Conservation (phyloP, 2,797 vertebrate species). For the Pipistrellus kuhlii region DNA sequence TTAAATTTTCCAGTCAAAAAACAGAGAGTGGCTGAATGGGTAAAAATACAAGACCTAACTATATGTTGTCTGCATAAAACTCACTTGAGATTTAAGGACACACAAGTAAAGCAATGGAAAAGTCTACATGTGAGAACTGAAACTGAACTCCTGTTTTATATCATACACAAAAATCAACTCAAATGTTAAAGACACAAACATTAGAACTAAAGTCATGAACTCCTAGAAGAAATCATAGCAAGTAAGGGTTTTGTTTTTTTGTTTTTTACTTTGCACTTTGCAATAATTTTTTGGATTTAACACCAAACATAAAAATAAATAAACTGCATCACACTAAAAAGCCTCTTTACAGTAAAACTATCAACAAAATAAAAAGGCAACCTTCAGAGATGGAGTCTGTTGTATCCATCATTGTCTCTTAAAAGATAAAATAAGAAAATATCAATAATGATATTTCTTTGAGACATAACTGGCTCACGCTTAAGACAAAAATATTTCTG, state of each 20-base stretch:
- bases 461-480: not conserved
- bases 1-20: not conserved
- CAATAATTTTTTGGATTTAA: not conserved
- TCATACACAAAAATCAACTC: not conserved
- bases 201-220: not conserved
- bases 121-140: not conserved
- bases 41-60: not conserved
- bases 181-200: not conserved
- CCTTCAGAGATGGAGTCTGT: not conserved
- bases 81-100: not conserved
- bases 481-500: not conserved
- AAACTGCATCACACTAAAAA: not conserved
- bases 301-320: not conserved
- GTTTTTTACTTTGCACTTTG: not conserved
- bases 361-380: not conserved
- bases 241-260: not conserved
- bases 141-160: not conserved
- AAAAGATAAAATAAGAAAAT: not conserved
- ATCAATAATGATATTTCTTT: not conserved
- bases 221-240: not conserved
- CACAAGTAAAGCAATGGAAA: not conserved
- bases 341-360: not conserved
- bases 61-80: not conserved
- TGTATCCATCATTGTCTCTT: not conserved
- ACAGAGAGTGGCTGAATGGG: not conserved